Evolutionary conservation across 1,140 invertebrate genomes (phyloP).

Genomic region (Bombus waltoni): DNA sequence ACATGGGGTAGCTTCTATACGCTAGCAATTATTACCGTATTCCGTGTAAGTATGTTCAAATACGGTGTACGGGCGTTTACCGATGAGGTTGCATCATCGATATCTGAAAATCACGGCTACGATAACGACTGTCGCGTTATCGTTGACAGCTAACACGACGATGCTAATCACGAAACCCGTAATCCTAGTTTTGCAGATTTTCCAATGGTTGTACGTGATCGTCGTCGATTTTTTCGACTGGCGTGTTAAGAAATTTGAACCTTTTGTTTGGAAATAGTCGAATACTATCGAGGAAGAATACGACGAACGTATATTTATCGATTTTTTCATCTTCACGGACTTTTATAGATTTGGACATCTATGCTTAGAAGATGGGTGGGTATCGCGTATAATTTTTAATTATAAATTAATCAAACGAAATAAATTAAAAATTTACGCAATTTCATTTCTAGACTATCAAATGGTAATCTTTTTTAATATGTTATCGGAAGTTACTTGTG

Average conservation of each 20-base stretch:
- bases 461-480: neutral
- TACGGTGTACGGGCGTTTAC: slow-evolving; percentile 3
- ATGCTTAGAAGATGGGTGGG: neutral
- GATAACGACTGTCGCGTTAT: neutral
- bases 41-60: slow-evolving; percentile 9
- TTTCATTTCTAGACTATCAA: neutral
- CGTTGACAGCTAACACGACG: neutral
- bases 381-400: neutral
- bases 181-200: neutral
- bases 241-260: neutral
- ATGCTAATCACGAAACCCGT: neutral
- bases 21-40: slow-evolving; percentile 62
- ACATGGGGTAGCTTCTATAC: slow-evolving; percentile 54
- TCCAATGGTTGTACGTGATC: neutral
- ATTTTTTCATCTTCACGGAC: neutral
- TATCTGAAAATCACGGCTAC: neutral
- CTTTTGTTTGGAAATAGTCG: neutral
- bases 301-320: neutral
- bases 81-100: slow-evolving; percentile 36
- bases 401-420: neutral
- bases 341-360: neutral
- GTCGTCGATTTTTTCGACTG: neutral
- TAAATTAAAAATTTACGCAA: neutral
- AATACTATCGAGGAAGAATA: neutral
- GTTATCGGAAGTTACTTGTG: neutral